Evolutionary conservation across 1,140 invertebrate genomes (phyloP), one percentile per base, ranked within the genome.

Genomic region (Paracyclopina nana): DNA sequence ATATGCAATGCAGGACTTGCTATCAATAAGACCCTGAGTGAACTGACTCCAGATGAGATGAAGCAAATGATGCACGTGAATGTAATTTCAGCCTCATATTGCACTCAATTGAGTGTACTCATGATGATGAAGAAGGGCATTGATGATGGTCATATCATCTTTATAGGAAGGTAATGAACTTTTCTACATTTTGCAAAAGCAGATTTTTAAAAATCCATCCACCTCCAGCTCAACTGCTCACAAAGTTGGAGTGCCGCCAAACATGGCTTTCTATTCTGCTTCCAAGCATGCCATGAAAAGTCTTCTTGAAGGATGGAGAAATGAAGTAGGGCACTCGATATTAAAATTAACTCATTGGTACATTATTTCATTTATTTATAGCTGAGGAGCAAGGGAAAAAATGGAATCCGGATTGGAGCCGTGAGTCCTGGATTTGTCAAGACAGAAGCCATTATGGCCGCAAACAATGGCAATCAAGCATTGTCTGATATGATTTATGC

Each of bases 61-160:
- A 58, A 64, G 51, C 56, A 64, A 11, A 70, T 74, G 43, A 52
- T 77, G 55, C 69, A 82, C 20, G 71, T 76, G 0, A 85, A 83
- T 59, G 67, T 80, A 0, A 61, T 79, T 38, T 79, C 68, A 0
- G 59, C 80, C 0, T 67, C 71, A 14, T 68, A 75, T 52, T 78
- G 78, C 50, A 73, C 76, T 0, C 67, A 73, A 29, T 72, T 76
- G 55, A 71, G 73, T 0, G 62, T 80, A 12, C 68, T 70, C 14
- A 73, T 71, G 0, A 82, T 85, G 78, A 68, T 60, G 26, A 69
- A 71, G 53, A 65, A 70, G 1, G 66, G 66, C 0, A 66, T 74
- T 4, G 63, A 72, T 53, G 68, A 72, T 60, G 78, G 78, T 1
- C 76, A 80, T 55, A 31, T 49, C 14, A 20, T 49, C 12, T 16